These are phyloP conservation scores for Rhinogobius similis DNA, from an alignment of 2,113 vertebrate genomes.

Conservation along the genomic window DNA sequence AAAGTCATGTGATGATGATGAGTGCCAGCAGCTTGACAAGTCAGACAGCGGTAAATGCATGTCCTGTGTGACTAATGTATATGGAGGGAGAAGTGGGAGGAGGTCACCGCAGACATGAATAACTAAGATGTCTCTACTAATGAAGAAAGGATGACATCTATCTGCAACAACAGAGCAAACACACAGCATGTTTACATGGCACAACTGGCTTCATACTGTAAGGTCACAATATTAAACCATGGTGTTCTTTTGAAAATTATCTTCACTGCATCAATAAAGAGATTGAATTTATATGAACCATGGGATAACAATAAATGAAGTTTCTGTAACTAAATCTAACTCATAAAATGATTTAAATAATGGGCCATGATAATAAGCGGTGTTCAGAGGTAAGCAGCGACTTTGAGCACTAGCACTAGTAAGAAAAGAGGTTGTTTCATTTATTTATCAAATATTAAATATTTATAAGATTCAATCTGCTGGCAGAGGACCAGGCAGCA, in stretches of 20 bases:
- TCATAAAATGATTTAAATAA: conserved; percentile 28
- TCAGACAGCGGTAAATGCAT: conserved; percentile 41
- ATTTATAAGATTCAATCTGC: conserved; percentile 72
- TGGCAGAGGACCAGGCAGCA: conserved; percentile 55
- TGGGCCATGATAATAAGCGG: conserved; percentile 41
- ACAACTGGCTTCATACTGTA: not conserved
- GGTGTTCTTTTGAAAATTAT: conserved; percentile 21
- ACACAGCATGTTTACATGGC: not conserved
- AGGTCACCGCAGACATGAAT: conserved; percentile 38
- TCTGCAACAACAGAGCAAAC: not conserved
- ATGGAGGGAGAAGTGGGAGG: conserved; percentile 32
- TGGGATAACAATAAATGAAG: conserved; percentile 37
- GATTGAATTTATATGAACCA: conserved; percentile 22
- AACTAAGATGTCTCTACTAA: conserved; percentile 17
- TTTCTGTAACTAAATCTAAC: conserved; percentile 35
- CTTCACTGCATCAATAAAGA: not conserved
- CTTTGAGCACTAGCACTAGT: conserved; percentile 46
- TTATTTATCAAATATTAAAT: conserved; percentile 77
- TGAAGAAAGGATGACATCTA: not conserved
- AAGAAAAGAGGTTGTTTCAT: conserved; percentile 72
- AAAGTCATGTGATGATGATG: conserved; percentile 42
- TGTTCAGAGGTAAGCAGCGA: conserved; percentile 44
- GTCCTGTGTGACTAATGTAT: conserved; percentile 49
- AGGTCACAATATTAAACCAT: conserved; percentile 30
- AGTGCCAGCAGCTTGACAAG: conserved; percentile 41